A percentile compares a stretch with the other conserved stretches of the same genome.
These are phyloP conservation scores for Phortica magna DNA, from an alignment of 2,888 invertebrate genomes.

Conservation along the genomic window DNA sequence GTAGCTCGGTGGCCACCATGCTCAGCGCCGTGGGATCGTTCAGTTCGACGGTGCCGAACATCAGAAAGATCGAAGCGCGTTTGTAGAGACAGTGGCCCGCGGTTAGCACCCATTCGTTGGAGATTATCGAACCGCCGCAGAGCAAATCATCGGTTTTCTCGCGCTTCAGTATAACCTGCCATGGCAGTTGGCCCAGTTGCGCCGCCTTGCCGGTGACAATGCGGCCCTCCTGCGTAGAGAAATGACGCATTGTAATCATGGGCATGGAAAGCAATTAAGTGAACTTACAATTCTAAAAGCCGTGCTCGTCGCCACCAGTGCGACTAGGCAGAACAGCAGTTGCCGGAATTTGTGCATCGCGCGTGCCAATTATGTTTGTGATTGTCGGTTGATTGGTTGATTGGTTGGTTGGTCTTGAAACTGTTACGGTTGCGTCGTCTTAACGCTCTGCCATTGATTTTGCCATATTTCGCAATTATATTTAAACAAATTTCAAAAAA, in stretches of 20 bases:
- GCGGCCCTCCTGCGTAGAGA: slow-evolving; percentile 64
- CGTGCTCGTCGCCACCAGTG: too few species aligned
- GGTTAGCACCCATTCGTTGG: slow-evolving; percentile 70
- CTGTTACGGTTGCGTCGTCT: background rate
- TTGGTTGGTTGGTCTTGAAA: background rate
- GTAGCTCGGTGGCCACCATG: slow-evolving; percentile 65
- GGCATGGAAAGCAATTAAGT: too few species aligned
- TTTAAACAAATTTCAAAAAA: background rate
- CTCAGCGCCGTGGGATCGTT: slow-evolving; percentile 54
- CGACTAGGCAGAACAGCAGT: too few species aligned
- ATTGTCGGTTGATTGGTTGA: too few species aligned
- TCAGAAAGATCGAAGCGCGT: slow-evolving; percentile 56
- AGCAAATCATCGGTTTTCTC: slow-evolving; percentile 64
- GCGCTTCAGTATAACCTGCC: slow-evolving; percentile 74
- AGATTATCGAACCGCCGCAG: slow-evolving; percentile 75
- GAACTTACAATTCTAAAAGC: too few species aligned
- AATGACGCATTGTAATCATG: too few species aligned
- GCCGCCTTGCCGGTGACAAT: slow-evolving; percentile 69
- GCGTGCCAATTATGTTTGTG: too few species aligned
- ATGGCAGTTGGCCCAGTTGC: slow-evolving; percentile 68
- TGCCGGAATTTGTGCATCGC: too few species aligned
- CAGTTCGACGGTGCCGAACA: slow-evolving; percentile 67
- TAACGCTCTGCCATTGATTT: slow-evolving; percentile 2
- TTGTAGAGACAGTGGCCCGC: slow-evolving; percentile 74
- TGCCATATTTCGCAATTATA: slow-evolving; percentile 17